Percentiles rank a stretch among this genome's conserved stretches.
Evolutionary conservation across 2,113 vertebrate species (phyloP).

Genomic region (Colossoma macropomum): DNA sequence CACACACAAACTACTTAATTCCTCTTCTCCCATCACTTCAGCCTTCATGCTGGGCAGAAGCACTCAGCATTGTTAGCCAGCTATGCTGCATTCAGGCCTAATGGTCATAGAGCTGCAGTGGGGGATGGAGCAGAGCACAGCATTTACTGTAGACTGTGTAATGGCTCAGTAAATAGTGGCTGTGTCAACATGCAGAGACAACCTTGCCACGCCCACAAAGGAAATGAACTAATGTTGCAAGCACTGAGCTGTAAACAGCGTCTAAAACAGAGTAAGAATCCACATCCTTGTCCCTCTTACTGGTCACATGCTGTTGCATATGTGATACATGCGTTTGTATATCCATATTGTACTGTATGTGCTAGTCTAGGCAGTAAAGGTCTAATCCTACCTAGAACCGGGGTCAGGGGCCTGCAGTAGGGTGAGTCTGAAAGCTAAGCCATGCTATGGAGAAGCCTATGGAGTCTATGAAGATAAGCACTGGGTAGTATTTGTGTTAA

Average conservation of each 20-base stretch:
- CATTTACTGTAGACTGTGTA: constrained; percentile 6
- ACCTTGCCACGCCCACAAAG: background rate
- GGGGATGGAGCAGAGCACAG: background rate
- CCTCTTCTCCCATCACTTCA: background rate
- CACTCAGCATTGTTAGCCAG: background rate
- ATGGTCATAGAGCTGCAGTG: background rate
- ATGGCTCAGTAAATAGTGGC: constrained; percentile 5
- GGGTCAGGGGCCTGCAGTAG: background rate
- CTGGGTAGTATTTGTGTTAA: constrained; percentile 3
- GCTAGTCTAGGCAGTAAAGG: background rate
- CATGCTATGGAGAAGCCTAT: background rate
- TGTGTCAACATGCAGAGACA: background rate
- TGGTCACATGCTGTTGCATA: background rate
- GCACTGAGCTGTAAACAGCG: background rate
- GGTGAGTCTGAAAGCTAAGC: background rate
- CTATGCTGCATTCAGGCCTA: background rate
- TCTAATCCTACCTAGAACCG: background rate
- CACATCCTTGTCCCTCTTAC: background rate
- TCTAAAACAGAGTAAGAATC: background rate
- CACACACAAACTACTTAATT: background rate
- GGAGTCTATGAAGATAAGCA: background rate
- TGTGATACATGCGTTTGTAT: background rate
- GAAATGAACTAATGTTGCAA: background rate
- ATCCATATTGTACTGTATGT: background rate
- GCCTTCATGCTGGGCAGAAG: background rate